These are phyloP conservation scores for Gastrophryne carolinensis DNA, from an alignment of 2,797 vertebrate genomes.

Conservation along the genomic window DNA sequence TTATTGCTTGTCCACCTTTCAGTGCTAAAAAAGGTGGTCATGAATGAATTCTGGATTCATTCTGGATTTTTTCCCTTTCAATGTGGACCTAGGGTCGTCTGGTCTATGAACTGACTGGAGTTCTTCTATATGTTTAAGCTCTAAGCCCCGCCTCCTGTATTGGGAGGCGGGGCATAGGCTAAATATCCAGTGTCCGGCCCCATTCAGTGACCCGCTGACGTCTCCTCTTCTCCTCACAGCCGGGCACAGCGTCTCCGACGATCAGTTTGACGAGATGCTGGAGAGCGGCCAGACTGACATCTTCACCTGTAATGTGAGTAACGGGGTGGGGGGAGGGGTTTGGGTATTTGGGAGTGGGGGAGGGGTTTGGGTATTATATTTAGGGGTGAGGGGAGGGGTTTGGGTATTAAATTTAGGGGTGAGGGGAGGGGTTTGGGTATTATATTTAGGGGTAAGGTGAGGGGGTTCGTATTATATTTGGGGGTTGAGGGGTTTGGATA, in stretches of 20 bases:
- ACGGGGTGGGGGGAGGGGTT: neutral
- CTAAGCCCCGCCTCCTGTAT: neutral
- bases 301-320: constrained; percentile 89
- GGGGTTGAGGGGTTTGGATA: neutral
- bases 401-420: neutral
- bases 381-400: no score
- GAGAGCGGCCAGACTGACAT: constrained; percentile 87
- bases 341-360: no score
- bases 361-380: neutral
- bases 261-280: constrained; percentile 83
- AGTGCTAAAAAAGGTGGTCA: no score
- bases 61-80: no score
- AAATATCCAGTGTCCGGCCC: neutral
- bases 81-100: no score
- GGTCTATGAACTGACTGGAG: no score
- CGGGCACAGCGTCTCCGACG: constrained; percentile 72
- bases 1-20: no score
- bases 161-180: neutral
- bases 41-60: no score
- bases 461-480: no score
- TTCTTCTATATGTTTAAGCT: no score
- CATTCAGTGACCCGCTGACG: neutral
- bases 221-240: constrained; percentile 53
- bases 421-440: neutral
- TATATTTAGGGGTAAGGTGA: no score